Evolutionary conservation across 2,888 invertebrate species (phyloP).

Genomic region (Periphyllus acericola): DNA sequence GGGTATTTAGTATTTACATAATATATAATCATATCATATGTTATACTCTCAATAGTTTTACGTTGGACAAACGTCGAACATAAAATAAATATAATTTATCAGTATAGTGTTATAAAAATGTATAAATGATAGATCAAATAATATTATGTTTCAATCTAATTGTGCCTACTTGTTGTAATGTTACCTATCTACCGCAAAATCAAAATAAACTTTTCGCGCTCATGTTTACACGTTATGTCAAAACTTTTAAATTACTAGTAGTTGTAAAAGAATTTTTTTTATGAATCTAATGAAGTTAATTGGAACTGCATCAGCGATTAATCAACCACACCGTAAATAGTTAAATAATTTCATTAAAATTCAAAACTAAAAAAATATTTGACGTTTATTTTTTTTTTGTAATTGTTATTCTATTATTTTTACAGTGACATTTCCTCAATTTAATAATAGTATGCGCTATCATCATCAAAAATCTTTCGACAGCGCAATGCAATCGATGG

Average conservation of each 20-base stretch:
- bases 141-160: not conserved
- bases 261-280: conserved; percentile 8
- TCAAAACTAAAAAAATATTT: not conserved
- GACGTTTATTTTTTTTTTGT: not conserved
- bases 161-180: conserved; percentile 33
- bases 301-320: not conserved
- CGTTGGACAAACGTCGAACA: not conserved
- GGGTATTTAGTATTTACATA: too few relatives aligned
- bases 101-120: not conserved
- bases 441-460: conserved; percentile 38
- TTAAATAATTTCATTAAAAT: not conserved
- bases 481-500: conserved; percentile 43
- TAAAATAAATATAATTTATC: not conserved
- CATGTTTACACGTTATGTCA: conserved; percentile 26
- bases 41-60: not conserved
- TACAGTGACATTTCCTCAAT: conserved; percentile 57
- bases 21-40: not conserved
- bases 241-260: conserved; percentile 44
- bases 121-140: not conserved
- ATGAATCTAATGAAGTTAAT: not conserved
- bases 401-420: conserved; percentile 22
- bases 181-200: conserved; percentile 37
- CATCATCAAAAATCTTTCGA: conserved; percentile 57
- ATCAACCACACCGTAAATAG: not conserved
- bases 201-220: conserved; percentile 32